Base-by-base conservation (phyloP, 1,140 invertebrate species). In the Leucophenga varia region DNA sequence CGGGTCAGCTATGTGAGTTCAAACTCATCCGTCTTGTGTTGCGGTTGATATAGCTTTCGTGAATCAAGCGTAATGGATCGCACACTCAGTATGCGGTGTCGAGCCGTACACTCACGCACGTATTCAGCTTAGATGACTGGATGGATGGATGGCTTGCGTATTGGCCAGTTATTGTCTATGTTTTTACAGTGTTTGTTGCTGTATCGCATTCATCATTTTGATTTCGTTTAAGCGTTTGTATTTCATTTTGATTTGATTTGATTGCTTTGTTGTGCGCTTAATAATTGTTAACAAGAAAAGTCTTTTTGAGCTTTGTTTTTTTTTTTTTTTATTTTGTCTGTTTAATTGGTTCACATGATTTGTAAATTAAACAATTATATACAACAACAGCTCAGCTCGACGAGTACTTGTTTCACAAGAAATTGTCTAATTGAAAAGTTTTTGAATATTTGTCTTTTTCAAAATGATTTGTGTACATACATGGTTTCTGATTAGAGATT, bases 261-360 rank as follows among this genome's bases (percentile, higher is more conserved):
- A 57, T 65, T 65, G 58, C 41, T 53, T 22, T 50, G 6, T 43
- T n/a, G 18, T 41, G 32, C 34, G 43, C 30, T 55, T 61, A 58
- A 57, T 54, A 64, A 64, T 64, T 64, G 63, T 67, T 67, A 67
- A 67, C 63, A 67, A 67, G 63, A 63, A 67, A 67, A 67, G 52
- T 67, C 63, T 67, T 67, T 67, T 67, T 67, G 67, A 67, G 63
- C 63, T 59, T 54, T 67, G 63, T 67, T 63, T 56, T 48, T 67
- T n/a, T 43, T 46, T 55, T 40, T 40, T 59, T 46, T 53, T 50
- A 38, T 49, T 49, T 50, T 52, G 58, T 46, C 48, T 60, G 56
- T 57, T 57, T 70, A 70, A 70, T 70, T 70, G 65, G 65, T 70
- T 70, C 65, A 70, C 65, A 70, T 70, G 65, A 70, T 70, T 70